Conservation (phyloP, 1,140 invertebrate genomes). For the Ostrea denselamellosa region DNA sequence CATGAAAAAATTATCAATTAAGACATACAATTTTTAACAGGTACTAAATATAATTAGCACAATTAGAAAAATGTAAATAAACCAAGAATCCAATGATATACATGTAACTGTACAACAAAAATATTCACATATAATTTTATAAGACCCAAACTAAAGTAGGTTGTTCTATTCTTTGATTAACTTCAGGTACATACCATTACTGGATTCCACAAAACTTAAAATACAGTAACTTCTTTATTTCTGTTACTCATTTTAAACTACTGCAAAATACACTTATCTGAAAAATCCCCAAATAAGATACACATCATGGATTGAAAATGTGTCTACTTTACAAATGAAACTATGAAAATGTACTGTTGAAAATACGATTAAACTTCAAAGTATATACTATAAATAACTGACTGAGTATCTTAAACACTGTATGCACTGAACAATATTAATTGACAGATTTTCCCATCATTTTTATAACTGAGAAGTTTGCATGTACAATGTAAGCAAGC, state of each 20-base stretch:
- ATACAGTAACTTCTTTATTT: not conserved
- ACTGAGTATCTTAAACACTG: slow-evolving; percentile 22
- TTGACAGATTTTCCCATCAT: not conserved
- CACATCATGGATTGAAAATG: not conserved
- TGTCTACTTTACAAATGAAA: not conserved
- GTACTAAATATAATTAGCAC: slow-evolving; percentile 18
- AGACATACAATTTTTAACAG: slow-evolving; percentile 15
- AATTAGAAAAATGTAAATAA: slow-evolving; percentile 13
- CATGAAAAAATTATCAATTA: not conserved
- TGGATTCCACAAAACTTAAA: not conserved
- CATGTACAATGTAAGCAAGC: not conserved
- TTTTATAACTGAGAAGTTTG: not conserved
- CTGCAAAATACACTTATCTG: not conserved
- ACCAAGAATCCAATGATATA: slow-evolving; percentile 2
- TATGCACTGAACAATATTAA: not conserved
- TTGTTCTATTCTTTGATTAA: not conserved
- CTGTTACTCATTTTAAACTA: not conserved
- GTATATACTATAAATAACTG: not conserved
- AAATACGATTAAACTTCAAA: not conserved
- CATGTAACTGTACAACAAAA: slow-evolving; percentile 23
- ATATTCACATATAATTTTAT: not conserved
- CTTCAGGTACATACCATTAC: not conserved
- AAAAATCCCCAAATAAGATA: not conserved
- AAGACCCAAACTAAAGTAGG: not conserved
- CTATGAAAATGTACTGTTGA: not conserved